These are phyloP conservation scores for Irena cyanogastra DNA, from an alignment of 2,113 vertebrate genomes.

Conservation along the genomic window DNA sequence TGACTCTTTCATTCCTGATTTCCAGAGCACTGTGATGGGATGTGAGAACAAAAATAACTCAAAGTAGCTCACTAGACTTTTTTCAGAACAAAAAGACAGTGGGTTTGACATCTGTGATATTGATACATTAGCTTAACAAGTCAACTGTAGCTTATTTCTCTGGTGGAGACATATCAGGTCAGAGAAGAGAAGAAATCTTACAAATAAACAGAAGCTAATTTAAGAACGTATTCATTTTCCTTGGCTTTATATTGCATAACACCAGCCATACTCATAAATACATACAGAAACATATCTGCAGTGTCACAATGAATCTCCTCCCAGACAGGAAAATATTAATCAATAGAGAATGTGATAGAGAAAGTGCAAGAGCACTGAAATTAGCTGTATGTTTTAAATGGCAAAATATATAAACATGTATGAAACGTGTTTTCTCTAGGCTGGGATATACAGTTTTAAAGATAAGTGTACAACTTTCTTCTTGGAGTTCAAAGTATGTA, in stretches of 20 bases:
- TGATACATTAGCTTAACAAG: not conserved
- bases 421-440: not conserved
- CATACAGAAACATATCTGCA: not conserved
- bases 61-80: not conserved
- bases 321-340: not conserved
- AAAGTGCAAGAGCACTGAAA: not conserved
- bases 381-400: not conserved
- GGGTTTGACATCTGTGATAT: not conserved
- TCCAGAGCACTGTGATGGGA: not conserved
- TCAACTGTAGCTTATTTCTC: not conserved
- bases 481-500: not conserved
- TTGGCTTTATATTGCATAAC: not conserved
- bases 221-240: not conserved
- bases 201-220: not conserved
- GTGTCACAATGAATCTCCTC: not conserved
- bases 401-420: not conserved
- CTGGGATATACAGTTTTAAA: not conserved
- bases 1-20: not conserved
- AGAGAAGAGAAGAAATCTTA: not conserved
- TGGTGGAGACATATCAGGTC: not conserved
- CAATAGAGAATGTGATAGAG: not conserved
- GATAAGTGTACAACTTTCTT: not conserved
- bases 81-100: not conserved
- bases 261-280: not conserved
- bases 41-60: not conserved